Conservation (phyloP, 2,113 vertebrate genomes). For the Rhinogobius similis region DNA sequence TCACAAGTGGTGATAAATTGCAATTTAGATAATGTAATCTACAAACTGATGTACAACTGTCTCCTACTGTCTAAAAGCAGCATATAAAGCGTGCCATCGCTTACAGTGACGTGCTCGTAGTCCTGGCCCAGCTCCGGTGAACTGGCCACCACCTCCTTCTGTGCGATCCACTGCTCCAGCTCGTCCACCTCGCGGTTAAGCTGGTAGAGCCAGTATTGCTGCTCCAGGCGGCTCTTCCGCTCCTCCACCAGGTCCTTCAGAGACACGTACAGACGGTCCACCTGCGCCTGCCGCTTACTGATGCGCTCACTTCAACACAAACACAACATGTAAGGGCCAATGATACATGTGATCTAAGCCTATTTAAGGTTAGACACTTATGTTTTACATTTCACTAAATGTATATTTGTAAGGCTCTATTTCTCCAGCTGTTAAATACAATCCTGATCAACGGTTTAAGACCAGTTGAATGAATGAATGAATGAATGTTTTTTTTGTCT, state of each 20-base stretch:
- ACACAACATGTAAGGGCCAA: not conserved
- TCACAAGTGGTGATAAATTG: too few species aligned
- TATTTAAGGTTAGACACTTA: not conserved
- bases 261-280: slow-evolving; percentile 94
- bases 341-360: not conserved
- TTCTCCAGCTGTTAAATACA: too few species aligned
- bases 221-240: slow-evolving; percentile 87
- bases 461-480: too few species aligned
- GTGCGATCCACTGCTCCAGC: slow-evolving; percentile 95
- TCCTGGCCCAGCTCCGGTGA: slow-evolving; percentile 95
- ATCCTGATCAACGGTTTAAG: too few species aligned
- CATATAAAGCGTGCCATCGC: slow-evolving; percentile 30
- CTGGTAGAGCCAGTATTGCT: slow-evolving; percentile 97
- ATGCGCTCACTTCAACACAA: slow-evolving; percentile 85
- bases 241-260: slow-evolving; percentile 96
- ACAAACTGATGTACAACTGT: not conserved
- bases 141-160: slow-evolving; percentile 92
- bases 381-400: too few species aligned
- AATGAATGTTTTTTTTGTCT: too few species aligned
- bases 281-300: slow-evolving; percentile 93
- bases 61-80: too few species aligned
- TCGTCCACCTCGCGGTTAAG: slow-evolving; percentile 94
- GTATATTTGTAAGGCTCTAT: too few species aligned
- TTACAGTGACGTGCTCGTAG: slow-evolving; percentile 92
- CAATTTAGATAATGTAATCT: too few species aligned